A percentile compares a stretch with the other conserved stretches of the same genome.
Evolutionary conservation across 2,797 vertebrate species (phyloP).

Genomic region (Thaleichthys pacificus): DNA sequence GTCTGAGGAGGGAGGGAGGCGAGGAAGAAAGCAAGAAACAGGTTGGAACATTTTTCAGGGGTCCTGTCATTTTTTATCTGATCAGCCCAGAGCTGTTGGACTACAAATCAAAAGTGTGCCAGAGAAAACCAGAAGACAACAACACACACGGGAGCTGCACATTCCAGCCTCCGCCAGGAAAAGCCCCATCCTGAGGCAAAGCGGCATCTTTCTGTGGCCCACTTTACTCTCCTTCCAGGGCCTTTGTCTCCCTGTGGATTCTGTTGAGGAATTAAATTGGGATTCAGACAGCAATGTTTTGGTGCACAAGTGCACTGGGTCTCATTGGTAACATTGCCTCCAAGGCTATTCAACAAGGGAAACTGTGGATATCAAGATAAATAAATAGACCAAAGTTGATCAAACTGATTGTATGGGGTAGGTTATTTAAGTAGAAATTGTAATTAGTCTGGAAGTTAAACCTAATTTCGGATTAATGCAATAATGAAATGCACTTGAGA

Average conservation of each 20-base stretch:
- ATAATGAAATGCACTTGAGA: conserved; percentile 34
- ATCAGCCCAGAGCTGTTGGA: conserved; percentile 78
- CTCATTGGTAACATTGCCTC: conserved; percentile 48
- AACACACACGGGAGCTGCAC: conserved; percentile 58
- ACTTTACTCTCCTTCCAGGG: conserved; percentile 58
- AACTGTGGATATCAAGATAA: conserved; percentile 55
- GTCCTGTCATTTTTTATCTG: conserved; percentile 82
- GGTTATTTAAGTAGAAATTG: too few species aligned
- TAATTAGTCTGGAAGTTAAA: conserved; percentile 7
- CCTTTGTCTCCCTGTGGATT: conserved; percentile 53
- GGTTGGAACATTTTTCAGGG: conserved; percentile 79
- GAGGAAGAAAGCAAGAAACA: conserved; percentile 64
- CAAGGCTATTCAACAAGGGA: conserved; percentile 58
- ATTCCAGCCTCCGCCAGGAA: conserved; percentile 67
- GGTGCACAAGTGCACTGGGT: conserved; percentile 32
- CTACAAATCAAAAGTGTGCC: conserved; percentile 73
- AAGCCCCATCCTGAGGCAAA: conserved; percentile 68
- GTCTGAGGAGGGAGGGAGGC: conserved; percentile 9
- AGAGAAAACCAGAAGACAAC: conserved; percentile 63
- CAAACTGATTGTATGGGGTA: conserved; percentile 32
- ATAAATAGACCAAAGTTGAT: conserved; percentile 58
- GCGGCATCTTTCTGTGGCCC: conserved; percentile 64
- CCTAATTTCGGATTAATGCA: conserved; percentile 22
- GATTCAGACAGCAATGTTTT: conserved; percentile 52
- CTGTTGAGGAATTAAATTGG: conserved; percentile 53